These are phyloP conservation scores for Chymomyza amoena DNA, from an alignment of 2,888 invertebrate species.

Conservation along the genomic window DNA sequence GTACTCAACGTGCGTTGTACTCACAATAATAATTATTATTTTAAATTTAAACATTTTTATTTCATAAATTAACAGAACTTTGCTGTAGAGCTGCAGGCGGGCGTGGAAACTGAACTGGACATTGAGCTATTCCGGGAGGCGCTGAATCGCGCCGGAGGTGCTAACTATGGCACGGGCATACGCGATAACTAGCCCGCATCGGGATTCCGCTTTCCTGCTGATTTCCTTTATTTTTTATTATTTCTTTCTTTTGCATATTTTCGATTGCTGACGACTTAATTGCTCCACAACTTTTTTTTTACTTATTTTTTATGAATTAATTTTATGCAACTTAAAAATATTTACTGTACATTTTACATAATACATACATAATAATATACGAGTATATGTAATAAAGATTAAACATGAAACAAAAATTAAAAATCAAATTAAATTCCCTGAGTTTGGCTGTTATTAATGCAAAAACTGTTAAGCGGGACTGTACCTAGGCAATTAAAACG, in stretches of 20 bases:
- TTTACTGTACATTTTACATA: conserved; percentile 70
- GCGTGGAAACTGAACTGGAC: conserved; percentile 84
- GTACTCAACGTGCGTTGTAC: conserved; percentile 83
- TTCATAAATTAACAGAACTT: conserved; percentile 83
- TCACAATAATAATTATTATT: conserved; percentile 1
- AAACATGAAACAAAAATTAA: conserved; percentile 10
- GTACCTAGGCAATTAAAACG: too few relatives aligned
- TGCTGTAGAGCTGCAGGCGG: conserved; percentile 87
- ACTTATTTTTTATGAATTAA: conserved; percentile 69
- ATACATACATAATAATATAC: conserved; percentile 26
- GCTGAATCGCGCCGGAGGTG: conserved; percentile 87
- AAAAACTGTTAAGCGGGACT: too few relatives aligned
- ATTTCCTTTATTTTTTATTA: conserved; percentile 17
- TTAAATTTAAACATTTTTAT: background rate
- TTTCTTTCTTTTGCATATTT: conserved; percentile 50
- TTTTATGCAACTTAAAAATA: conserved; percentile 65
- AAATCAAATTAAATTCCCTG: too few relatives aligned
- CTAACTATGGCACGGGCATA: conserved; percentile 89
- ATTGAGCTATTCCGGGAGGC: conserved; percentile 85
- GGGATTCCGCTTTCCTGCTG: background rate
- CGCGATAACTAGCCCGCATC: conserved; percentile 79
- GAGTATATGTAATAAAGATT: conserved; percentile 20
- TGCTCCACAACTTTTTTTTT: conserved; percentile 47
- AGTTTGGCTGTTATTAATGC: too few relatives aligned
- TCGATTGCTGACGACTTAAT: conserved; percentile 61